phyloP scores from a whole-genome alignment of 2,888 invertebrate species.

The Leuctra nigra region DNA sequence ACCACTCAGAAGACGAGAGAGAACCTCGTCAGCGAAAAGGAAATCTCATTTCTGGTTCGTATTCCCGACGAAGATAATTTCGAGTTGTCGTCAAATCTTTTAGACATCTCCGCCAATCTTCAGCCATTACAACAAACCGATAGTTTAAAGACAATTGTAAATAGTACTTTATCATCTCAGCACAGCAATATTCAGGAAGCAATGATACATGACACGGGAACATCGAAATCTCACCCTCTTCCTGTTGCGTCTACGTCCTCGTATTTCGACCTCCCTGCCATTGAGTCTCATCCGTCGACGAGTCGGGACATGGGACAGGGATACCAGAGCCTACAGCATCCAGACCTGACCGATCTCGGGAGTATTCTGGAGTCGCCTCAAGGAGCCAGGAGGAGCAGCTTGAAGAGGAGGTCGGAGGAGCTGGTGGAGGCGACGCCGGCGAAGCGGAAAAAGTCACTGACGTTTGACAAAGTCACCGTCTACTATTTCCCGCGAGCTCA shows the following conservation, averaged over 20 bases:
- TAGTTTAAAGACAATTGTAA: not conserved
- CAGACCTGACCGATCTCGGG: not conserved
- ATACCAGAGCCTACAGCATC: not conserved
- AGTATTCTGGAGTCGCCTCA: not conserved
- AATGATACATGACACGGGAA: too few relatives aligned
- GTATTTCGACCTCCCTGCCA: not conserved
- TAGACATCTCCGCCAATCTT: constrained; percentile 31
- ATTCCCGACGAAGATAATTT: constrained; percentile 42
- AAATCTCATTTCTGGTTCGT: constrained; percentile 46
- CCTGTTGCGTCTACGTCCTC: not conserved
- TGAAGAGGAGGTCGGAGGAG: constrained; percentile 51
- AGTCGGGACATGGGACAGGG: too few relatives aligned
- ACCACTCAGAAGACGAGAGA: not conserved
- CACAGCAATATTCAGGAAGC: too few relatives aligned
- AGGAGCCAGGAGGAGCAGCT: constrained; percentile 49
- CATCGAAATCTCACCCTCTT: not conserved
- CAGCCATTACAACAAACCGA: not conserved
- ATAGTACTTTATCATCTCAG: too few relatives aligned
- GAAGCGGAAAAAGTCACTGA: constrained; percentile 70
- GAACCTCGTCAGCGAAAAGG: constrained; percentile 43
- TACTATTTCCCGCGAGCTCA: constrained; percentile 92
- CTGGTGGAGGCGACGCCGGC: constrained; percentile 33
- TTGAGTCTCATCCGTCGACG: not conserved
- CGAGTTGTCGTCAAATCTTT: constrained; percentile 22
- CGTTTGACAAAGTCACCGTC: constrained; percentile 88